Base-by-base conservation (phyloP, 2,113 vertebrate genomes). In the Mirza zaza region DNA sequence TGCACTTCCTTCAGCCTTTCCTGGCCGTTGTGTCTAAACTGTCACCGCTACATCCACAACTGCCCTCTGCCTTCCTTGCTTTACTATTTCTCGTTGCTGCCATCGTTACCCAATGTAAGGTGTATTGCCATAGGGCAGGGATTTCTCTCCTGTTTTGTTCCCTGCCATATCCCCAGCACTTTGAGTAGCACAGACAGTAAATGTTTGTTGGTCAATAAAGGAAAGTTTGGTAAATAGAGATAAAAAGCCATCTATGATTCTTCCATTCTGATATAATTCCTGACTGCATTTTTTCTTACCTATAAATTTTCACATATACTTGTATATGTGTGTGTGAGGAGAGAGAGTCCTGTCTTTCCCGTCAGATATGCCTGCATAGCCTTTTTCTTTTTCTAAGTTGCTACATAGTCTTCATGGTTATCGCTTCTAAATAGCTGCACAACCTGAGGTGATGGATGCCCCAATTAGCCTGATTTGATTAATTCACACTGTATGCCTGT, bases 151-250 rank as follows among this genome's bases (percentile, higher is more conserved):
- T 80, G 0, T 93, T 83, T 68, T 68, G 2, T 81, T 92, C 23
- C 14, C 80, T 67, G 10, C 55, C 12, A 4, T 23, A 7, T 84
- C 52, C 36, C 21, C 14, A 73, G 32, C 9, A 71, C 36, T 39
- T 94, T 0, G 1, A 14, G 39, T 86, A 67, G 12, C 50, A 71
- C 45, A 32, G 29, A 67, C 6, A 81, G 15, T 87, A 77, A 65
- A 25, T 79, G 45, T 71, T 86, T 83, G 48, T 45, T 79, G 57
- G 27, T 15, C 42, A 42, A 8, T 61, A 63, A 79, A 42, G 18
- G 34, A 50, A 70, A 85, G n/a, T 88, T 80, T 80, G 32, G 63
- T 42, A 82, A 92, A 83, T 13, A 88, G 70, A 82, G 71, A n/a
- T 65, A 50, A 75, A 92, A 94, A 96, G 48, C 6, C 21, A 13